Conservation (phyloP, 1,140 invertebrate species). For the Diabrotica undecimpunctata region DNA sequence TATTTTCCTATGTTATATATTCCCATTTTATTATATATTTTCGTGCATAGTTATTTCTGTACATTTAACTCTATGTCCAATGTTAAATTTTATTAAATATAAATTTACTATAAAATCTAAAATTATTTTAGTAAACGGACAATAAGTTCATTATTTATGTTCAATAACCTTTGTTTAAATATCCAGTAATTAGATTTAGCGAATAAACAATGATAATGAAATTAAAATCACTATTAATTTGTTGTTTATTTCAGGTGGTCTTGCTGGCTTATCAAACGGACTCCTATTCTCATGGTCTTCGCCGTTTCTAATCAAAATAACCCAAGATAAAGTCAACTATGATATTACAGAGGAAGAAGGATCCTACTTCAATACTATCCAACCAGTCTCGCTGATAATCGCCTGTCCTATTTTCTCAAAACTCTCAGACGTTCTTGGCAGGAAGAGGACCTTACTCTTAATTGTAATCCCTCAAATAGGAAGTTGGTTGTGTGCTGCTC, state of each 20-base stretch:
- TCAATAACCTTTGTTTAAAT: too few species aligned
- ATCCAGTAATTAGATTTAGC: too few species aligned
- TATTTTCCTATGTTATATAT: too few species aligned
- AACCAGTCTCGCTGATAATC: not conserved
- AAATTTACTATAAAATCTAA: too few species aligned
- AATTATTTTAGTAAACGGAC: too few species aligned
- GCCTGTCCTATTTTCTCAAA: not conserved
- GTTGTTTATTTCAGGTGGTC: conserved; percentile 4
- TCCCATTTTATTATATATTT: too few species aligned
- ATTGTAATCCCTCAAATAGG: not conserved
- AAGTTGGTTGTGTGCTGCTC: not conserved
- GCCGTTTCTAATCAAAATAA: conserved; percentile 11
- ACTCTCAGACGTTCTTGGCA: conserved; percentile 6
- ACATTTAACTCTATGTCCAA: too few species aligned
- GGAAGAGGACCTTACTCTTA: conserved; percentile 6
- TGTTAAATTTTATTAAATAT: too few species aligned
- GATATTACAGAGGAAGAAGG: conserved; percentile 16
- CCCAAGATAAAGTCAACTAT: conserved; percentile 11
- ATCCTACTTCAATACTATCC: conserved; percentile 11
- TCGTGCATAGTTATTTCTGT: too few species aligned
- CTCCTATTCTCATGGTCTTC: conserved; percentile 11
- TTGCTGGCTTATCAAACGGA: conserved; percentile 9
- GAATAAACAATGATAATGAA: too few species aligned
- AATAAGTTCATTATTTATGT: too few species aligned
- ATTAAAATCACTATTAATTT: too few species aligned